phyloP scores from a whole-genome alignment of 1,140 invertebrate species.

The Lasioglossum albipes region DNA sequence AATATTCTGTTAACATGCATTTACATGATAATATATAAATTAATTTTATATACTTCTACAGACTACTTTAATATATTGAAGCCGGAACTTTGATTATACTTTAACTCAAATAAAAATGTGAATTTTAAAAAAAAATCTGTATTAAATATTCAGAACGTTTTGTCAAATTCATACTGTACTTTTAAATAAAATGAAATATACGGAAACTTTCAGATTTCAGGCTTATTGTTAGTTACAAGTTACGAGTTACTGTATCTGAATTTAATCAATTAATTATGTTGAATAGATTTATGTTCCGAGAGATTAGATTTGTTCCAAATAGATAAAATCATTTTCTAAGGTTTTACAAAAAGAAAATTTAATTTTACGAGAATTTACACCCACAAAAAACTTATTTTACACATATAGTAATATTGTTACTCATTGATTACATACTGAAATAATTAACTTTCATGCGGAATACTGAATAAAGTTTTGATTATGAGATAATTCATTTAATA shows the following conservation, averaged over 20 bases:
- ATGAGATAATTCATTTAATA: constrained; percentile 31
- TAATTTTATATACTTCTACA: neutral
- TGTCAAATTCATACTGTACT: no score
- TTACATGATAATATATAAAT: neutral
- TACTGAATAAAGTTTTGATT: constrained; percentile 1
- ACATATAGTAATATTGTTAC: neutral
- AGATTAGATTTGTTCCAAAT: neutral
- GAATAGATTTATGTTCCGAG: no score
- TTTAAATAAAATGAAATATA: neutral
- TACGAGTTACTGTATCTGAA: no score
- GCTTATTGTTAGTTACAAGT: no score
- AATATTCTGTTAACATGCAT: neutral
- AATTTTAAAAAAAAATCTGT: neutral
- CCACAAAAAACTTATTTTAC: neutral
- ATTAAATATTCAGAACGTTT: neutral
- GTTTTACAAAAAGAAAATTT: neutral
- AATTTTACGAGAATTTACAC: neutral
- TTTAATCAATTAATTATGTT: neutral
- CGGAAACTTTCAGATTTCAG: neutral
- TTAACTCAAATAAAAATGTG: neutral
- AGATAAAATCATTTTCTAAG: neutral
- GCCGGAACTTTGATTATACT: neutral
- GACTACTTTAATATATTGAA: neutral
- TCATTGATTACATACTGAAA: neutral
- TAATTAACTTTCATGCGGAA: neutral